Base-by-base conservation (phyloP, 2,113 vertebrate species). In the Etheostoma cragini region DNA sequence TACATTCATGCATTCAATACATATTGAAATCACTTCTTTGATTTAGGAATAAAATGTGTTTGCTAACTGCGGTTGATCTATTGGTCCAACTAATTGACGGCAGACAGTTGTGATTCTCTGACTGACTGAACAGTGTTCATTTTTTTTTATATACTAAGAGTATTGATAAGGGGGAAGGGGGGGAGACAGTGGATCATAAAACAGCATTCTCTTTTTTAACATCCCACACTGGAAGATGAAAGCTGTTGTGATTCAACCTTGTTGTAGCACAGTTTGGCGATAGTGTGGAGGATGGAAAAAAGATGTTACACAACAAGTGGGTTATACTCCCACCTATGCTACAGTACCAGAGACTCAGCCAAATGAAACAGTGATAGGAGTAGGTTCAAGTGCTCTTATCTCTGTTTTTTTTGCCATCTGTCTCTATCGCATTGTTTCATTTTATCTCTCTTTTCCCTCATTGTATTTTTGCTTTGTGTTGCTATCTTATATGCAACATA, bases 231-330 rank as follows among this genome's bases (percentile, higher is more conserved):
- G 21, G 22, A 78, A 69, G 69, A 86, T 79, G 33, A 90, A 89
- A 90, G 88, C 81, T 65, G 56, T 0, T 87, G 87, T 81, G 72
- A 89, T 86, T 82, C 78, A 85, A 83, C 72, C 76, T 82, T 76
- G 80, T 61, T 83, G 83, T 75, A 80, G 79, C 85, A 67, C 63
- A 88, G 83, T 84, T 84, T 82, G 72, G 47, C 7, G 12, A 80
- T 81, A 65, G 35, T 85, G 88, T 81, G 92, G 89, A 88, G 92
- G 90, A 90, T 86, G 88, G 71, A 83, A 74, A 83, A 74, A 85
- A 73, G 45, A 57, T 88, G 86, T 93, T 91, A 92, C 87, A 86
- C 90, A 93, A 93, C 83, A 85, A 87, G 78, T 69, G 63, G 82
- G 80, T 82, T 84, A 24, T 73, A 78, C 90, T 86, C 91, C 90